Base-by-base conservation (phyloP, 2,113 vertebrate species). In the Oostethus manadensis region DNA sequence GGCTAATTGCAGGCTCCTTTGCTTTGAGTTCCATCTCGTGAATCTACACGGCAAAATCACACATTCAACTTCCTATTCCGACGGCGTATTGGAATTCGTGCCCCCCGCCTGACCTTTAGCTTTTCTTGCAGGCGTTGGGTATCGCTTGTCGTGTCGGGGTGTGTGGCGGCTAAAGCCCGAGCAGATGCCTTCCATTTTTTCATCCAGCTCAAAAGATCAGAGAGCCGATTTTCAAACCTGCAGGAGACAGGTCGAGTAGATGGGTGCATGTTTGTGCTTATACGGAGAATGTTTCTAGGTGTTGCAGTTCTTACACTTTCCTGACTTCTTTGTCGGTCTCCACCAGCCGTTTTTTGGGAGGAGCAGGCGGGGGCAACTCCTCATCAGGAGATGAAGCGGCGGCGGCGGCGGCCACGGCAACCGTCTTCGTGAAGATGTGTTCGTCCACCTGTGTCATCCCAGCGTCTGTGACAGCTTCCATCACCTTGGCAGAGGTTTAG, bases 331-430 rank as follows among this genome's bases (percentile, higher is more conserved):
- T 54, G 14, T 96, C 93, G 0, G 87, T 84, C 14, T 92, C 91
- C 68, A 93, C 71, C 85, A 95, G 91, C 29, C 92, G 91, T 87
- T 91, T 97, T 88, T 93, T 98, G 0, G 92, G 90, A 0, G 92
- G 94, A 22, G 93, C 92, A 0, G 94, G 92, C 4, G 90, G 90
- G 0, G 84, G 88, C 8, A 93, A 38, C 7, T 96, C 93, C 62
- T 92, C 90, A 69, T 87, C 84, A 0, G 43, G 16, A 63, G 83
- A 14, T 45, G 81, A 22, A 78, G 77, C 58, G 86, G 58, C 67
- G 0, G 90, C 87, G 59, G 80, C 81, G 0, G 90, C 87, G 59
- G 80, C 81, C 3, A 86, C 7, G 1, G 64, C 29, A 3, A 63
- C 49, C 0, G 85, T 76, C 76, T 93, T 93, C 60, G 83, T 73